phyloP scores from a whole-genome alignment of 2,113 vertebrate species.

The Lepus americanus region DNA sequence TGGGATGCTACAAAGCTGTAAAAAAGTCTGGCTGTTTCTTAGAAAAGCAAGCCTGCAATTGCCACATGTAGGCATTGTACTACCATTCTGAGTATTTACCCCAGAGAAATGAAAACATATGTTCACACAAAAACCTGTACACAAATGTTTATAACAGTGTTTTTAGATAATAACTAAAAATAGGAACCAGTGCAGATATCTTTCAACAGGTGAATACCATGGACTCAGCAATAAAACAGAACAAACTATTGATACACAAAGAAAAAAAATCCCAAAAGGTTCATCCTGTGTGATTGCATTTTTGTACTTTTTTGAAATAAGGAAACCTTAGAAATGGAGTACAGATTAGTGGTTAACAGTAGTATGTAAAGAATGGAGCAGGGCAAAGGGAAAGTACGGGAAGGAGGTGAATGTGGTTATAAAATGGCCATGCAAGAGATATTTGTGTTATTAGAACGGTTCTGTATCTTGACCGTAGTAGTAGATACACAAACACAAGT shows the following conservation, averaged over 20 bases:
- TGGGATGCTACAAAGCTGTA: too few species aligned
- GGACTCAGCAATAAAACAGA: not conserved
- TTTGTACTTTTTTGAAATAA: slow-evolving; percentile 53
- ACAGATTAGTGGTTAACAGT: not conserved
- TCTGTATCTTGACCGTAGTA: not conserved
- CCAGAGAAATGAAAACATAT: slow-evolving; percentile 12
- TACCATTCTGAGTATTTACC: not conserved
- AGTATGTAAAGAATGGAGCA: not conserved
- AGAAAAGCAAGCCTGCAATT: slow-evolving; percentile 16
- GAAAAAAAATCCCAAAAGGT: not conserved
- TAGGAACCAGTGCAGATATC: not conserved
- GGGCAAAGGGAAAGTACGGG: not conserved
- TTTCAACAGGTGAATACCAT: slow-evolving; percentile 33
- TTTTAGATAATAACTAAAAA: slow-evolving; percentile 31
- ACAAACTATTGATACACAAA: not conserved
- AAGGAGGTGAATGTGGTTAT: not conserved
- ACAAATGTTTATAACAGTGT: slow-evolving; percentile 16
- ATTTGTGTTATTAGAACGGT: not conserved
- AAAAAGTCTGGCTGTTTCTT: not conserved
- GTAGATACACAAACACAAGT: not conserved
- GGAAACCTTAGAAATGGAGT: slow-evolving; percentile 8
- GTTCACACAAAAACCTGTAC: not conserved
- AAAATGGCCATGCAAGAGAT: not conserved
- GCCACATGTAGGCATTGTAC: not conserved
- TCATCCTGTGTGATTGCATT: not conserved